phyloP scores from a whole-genome alignment of 35 echinoderm and acorn worm species.

The Strongylocentrotus purpuratus region DNA sequence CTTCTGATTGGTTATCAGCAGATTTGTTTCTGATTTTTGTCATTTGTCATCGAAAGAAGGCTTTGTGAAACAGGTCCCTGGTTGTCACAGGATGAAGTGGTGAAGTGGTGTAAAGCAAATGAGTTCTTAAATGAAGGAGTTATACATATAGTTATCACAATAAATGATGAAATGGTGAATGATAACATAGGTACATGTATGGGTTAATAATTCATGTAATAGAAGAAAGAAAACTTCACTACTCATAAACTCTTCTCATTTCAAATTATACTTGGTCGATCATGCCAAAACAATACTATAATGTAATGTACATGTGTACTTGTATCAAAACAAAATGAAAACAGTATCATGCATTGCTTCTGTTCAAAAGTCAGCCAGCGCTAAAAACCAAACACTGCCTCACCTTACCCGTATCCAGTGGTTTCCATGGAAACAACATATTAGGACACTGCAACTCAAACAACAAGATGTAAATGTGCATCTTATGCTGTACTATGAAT shows the following conservation, averaged over 20 bases:
- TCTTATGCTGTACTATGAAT: neutral
- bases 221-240: neutral
- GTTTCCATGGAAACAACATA: slow-evolving; percentile 16
- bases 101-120: too few species aligned
- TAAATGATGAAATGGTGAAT: neutral
- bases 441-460: slow-evolving; percentile 40
- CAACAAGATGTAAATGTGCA: slow-evolving; percentile 1
- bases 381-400: neutral
- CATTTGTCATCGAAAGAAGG: too few species aligned
- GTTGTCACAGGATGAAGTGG: too few species aligned
- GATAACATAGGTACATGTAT: neutral
- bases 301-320: too few species aligned
- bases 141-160: neutral
- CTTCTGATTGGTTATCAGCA: too few species aligned
- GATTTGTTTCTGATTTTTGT: too few species aligned
- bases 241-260: neutral
- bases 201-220: neutral
- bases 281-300: neutral
- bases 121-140: neutral
- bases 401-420: slow-evolving; percentile 7
- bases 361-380: slow-evolving; percentile 33
- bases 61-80: too few species aligned
- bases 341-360: slow-evolving; percentile 19
- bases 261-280: neutral
- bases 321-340: neutral